phyloP scores from a whole-genome alignment of 2,797 vertebrate genomes.

The Sphenodon punctatus region DNA sequence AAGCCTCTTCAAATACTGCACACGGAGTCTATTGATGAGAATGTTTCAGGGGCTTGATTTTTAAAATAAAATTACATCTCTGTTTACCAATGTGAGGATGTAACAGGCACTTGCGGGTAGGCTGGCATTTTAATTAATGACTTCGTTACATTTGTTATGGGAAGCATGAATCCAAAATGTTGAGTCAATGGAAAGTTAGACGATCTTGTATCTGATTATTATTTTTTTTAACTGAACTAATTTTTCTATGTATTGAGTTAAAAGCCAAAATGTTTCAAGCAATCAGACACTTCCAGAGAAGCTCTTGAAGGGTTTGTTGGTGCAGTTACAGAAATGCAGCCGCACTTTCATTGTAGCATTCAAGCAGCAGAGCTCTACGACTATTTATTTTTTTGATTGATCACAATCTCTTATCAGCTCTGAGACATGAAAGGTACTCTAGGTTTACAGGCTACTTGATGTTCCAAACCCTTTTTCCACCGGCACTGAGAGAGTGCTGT shows the following conservation, averaged over 20 bases:
- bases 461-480: conserved; percentile 34
- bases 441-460: conserved; percentile 24
- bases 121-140: conserved; percentile 41
- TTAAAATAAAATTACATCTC: not conserved
- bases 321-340: conserved; percentile 35
- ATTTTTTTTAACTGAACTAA: conserved; percentile 45
- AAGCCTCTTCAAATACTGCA: conserved; percentile 43
- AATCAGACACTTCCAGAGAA: conserved; percentile 52
- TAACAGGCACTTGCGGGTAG: not conserved
- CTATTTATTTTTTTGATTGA: conserved; percentile 47
- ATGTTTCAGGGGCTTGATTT: conserved; percentile 51
- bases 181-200: conserved; percentile 50
- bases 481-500: not conserved
- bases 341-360: conserved; percentile 2
- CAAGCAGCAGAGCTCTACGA: conserved; percentile 14
- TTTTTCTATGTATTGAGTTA: conserved; percentile 66
- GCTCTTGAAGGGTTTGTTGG: conserved; percentile 50
- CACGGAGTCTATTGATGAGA: conserved; percentile 46
- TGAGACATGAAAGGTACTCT: conserved; percentile 37
- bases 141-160: conserved; percentile 19
- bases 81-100: conserved; percentile 13
- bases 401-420: conserved; percentile 29
- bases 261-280: conserved; percentile 22
- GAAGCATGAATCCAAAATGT: conserved; percentile 32
- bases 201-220: conserved; percentile 46